Percentiles rank a stretch among this genome's conserved stretches.
These are phyloP conservation scores for Schlechtendalia chinensis DNA, from an alignment of 1,140 invertebrate genomes.

Conservation along the genomic window DNA sequence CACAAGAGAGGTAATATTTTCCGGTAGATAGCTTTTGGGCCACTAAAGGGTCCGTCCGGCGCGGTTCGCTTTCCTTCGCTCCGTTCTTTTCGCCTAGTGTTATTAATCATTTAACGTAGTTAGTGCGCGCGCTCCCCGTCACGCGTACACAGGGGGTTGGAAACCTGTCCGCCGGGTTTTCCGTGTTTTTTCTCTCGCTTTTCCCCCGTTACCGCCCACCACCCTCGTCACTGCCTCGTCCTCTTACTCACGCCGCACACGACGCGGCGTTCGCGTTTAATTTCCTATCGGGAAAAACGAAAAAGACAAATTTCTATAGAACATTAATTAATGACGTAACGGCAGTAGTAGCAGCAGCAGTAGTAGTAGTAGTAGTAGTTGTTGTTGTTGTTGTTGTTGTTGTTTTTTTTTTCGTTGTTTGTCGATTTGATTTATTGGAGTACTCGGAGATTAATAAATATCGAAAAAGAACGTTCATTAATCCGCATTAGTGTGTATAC, in stretches of 20 bases:
- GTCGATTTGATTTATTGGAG: slow-evolving; percentile 42
- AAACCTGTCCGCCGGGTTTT: slow-evolving; percentile 28
- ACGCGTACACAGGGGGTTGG: background rate
- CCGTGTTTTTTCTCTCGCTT: background rate
- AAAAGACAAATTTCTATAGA: slow-evolving; percentile 48
- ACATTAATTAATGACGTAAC: slow-evolving; percentile 49
- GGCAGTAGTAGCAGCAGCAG: too few relatives aligned
- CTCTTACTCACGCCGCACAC: too few relatives aligned
- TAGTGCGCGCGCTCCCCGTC: slow-evolving; percentile 12
- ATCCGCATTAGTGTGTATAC: slow-evolving; percentile 14
- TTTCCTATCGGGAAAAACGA: slow-evolving; percentile 34
- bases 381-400: too few relatives aligned
- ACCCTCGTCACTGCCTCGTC: too few relatives aligned
- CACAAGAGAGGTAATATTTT: slow-evolving; percentile 49
- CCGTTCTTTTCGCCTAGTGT: slow-evolving; percentile 38
- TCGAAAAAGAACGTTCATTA: slow-evolving; percentile 43
- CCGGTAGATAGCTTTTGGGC: slow-evolving; percentile 49
- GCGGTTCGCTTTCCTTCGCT: slow-evolving; percentile 20
- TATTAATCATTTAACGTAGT: slow-evolving; percentile 50
- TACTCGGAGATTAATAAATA: slow-evolving; percentile 46
- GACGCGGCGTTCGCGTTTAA: background rate
- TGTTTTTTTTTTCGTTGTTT: slow-evolving; percentile 1
- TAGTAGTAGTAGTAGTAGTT: too few relatives aligned
- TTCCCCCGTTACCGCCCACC: background rate
- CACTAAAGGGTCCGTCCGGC: slow-evolving; percentile 42